These are phyloP conservation scores for Rhagonycha lutea DNA, from an alignment of 2,888 invertebrate species.

Conservation along the genomic window DNA sequence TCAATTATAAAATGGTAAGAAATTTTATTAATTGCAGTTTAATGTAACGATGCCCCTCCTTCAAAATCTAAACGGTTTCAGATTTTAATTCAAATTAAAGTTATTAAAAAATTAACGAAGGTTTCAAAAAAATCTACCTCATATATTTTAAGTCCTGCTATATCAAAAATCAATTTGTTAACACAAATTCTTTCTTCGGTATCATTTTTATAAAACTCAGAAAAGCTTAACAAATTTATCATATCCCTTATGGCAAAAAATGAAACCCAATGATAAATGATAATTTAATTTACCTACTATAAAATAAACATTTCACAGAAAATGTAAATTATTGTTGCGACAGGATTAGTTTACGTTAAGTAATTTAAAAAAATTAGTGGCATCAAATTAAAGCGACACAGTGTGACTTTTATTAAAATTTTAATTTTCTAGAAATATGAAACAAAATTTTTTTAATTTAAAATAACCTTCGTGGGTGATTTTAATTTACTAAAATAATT, in stretches of 20 bases:
- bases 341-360: not conserved
- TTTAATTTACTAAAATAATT: not conserved
- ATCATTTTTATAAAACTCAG: not conserved
- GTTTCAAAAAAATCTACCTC: not conserved
- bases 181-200: not conserved
- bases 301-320: not conserved
- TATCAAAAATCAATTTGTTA: not conserved
- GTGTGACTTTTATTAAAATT: not conserved
- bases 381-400: not conserved
- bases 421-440: not conserved
- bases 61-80: no score
- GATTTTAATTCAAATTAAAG: no score
- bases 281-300: not conserved
- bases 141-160: not conserved
- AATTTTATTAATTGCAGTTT: no score
- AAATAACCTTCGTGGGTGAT: not conserved
- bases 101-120: no score
- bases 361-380: not conserved
- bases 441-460: not conserved
- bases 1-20: not conserved
- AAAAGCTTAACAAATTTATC: not conserved
- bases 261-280: not conserved
- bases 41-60: no score
- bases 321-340: not conserved
- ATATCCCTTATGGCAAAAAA: not conserved